These are phyloP conservation scores for Pogonocichla stellata DNA, from an alignment of 2,113 vertebrate species.

Conservation along the genomic window DNA sequence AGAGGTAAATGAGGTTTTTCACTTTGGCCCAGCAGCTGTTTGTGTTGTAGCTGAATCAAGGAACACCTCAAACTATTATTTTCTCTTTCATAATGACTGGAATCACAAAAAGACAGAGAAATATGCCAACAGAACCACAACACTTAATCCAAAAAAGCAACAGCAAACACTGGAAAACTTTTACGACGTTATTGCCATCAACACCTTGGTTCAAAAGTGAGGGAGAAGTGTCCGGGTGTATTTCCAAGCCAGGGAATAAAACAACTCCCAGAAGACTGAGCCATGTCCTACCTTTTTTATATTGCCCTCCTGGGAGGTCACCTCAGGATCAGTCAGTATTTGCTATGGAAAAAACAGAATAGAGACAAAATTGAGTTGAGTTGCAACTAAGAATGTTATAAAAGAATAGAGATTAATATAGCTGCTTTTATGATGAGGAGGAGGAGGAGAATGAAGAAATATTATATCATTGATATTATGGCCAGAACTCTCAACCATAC, in stretches of 20 bases:
- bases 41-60: neutral
- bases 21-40: neutral
- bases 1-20: slow-evolving; percentile 17
- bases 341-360: slow-evolving; percentile 66
- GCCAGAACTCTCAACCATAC: neutral
- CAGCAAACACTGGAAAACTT: neutral
- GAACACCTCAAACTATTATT: neutral
- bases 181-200: fast-evolving
- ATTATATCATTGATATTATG: neutral
- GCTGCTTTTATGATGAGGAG: fast-evolving
- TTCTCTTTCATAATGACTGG: slow-evolving; percentile 1
- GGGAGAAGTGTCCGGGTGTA: fast-evolving
- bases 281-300: slow-evolving; percentile 88
- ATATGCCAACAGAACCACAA: neutral
- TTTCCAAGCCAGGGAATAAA: neutral
- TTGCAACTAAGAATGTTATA: neutral
- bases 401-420: neutral
- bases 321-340: slow-evolving; percentile 88
- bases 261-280: neutral
- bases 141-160: neutral
- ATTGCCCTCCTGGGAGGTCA: slow-evolving; percentile 84
- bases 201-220: neutral
- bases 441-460: neutral
- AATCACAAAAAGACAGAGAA: neutral
- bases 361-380: neutral